phyloP scores from a whole-genome alignment of 2,888 invertebrate genomes.

The Agrotis segetum region DNA sequence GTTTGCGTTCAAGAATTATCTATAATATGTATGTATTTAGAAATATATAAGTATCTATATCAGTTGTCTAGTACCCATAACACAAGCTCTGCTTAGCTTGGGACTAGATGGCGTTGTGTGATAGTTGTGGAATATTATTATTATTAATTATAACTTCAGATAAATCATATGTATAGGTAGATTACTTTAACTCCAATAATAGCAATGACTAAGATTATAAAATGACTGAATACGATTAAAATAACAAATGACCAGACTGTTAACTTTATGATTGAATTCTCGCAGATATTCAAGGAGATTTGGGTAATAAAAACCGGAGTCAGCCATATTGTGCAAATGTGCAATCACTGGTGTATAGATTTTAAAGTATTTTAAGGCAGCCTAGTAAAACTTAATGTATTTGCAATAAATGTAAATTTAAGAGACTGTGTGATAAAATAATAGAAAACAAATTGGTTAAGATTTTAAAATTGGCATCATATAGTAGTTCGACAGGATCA shows the following conservation, averaged over 20 bases:
- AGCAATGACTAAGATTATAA: conserved; percentile 24
- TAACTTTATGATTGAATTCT: conserved; percentile 15
- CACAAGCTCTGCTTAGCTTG: no score
- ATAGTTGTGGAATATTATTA: no score
- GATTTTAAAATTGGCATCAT: background rate
- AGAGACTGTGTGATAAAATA: background rate
- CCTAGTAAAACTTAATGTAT: background rate
- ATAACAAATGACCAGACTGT: conserved; percentile 10
- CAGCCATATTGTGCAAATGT: conserved; percentile 18
- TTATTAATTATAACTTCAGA: no score
- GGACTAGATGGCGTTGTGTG: no score
- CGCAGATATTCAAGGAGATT: conserved; percentile 40
- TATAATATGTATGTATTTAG: no score
- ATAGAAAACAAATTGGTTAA: background rate
- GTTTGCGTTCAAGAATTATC: background rate
- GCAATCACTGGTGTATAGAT: conserved; percentile 2
- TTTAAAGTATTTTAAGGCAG: conserved; percentile 9
- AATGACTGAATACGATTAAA: conserved; percentile 19
- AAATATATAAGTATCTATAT: no score
- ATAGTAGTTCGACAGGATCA: background rate
- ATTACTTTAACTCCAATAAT: conserved; percentile 4
- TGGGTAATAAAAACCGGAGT: conserved; percentile 29
- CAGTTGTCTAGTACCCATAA: no score
- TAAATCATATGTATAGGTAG: background rate
- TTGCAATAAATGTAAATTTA: background rate